These are phyloP conservation scores for Orthosia gracilis DNA, from an alignment of 2,888 invertebrate genomes.

Conservation along the genomic window DNA sequence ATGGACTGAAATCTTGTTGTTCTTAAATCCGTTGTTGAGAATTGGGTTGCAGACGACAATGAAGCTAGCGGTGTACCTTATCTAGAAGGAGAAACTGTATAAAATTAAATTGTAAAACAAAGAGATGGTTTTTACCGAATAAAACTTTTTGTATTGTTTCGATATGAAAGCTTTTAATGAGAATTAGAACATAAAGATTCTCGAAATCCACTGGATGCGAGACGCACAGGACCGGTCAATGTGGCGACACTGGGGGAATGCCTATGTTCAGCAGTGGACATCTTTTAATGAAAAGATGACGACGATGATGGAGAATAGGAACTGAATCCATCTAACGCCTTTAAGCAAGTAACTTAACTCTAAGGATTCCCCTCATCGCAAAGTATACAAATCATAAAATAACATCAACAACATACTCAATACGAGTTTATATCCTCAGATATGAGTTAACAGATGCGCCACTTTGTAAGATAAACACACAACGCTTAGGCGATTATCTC, in stretches of 20 bases:
- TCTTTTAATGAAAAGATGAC: rapidly evolving
- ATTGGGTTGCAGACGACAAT: slow-evolving; percentile 55
- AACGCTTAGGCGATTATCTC: slow-evolving; percentile 66
- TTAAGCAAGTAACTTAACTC: slow-evolving; percentile 12
- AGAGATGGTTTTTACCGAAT: slow-evolving; percentile 21
- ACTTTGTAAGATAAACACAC: slow-evolving; percentile 79
- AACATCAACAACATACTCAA: slow-evolving; percentile 61
- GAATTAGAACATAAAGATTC: neutral
- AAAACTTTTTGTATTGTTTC: slow-evolving; percentile 16
- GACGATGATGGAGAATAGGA: neutral
- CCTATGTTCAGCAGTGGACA: no score
- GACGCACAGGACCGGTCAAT: no score
- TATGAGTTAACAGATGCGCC: slow-evolving; percentile 75
- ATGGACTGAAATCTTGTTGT: slow-evolving; percentile 49
- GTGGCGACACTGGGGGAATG: no score
- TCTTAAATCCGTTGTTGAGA: slow-evolving; percentile 51
- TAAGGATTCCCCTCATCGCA: slow-evolving; percentile 34
- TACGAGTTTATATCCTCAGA: slow-evolving; percentile 51
- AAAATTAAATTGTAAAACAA: slow-evolving; percentile 52
- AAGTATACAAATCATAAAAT: slow-evolving; percentile 54
- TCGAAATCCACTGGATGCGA: no score
- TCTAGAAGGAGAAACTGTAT: slow-evolving; percentile 41
- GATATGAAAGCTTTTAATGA: neutral
- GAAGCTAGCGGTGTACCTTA: slow-evolving; percentile 38
- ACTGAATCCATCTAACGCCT: neutral